Conservation (phyloP, 2,113 vertebrate species). For the Xiphorhynchus elegans region DNA sequence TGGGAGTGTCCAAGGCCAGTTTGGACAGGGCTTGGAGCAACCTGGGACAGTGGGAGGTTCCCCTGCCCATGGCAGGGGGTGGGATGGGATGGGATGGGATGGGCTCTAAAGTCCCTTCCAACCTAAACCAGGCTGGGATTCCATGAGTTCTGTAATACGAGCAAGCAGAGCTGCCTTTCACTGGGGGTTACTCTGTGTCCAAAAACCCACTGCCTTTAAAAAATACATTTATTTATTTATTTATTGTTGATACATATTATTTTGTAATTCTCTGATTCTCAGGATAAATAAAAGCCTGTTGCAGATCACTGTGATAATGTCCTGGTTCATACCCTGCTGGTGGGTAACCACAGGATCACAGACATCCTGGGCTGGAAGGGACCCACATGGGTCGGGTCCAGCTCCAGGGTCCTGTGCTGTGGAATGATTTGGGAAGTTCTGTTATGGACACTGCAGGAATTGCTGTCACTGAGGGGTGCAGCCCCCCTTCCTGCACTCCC, state of each 20-base stretch:
- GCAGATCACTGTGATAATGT: accelerated
- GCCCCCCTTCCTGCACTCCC: accelerated
- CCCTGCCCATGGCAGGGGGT: not conserved
- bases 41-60: too few species aligned
- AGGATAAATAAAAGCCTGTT: not conserved
- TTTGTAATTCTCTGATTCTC: not conserved
- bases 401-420: not conserved
- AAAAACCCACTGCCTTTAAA: not conserved
- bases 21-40: too few species aligned
- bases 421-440: not conserved
- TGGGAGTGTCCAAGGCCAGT: too few species aligned
- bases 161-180: not conserved
- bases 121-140: not conserved
- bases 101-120: not conserved
- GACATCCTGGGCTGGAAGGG: not conserved
- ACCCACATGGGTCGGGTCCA: not conserved
- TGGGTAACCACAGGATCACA: too few species aligned
- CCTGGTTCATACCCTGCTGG: accelerated
- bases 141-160: not conserved
- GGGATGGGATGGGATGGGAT: not conserved
- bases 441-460: not conserved
- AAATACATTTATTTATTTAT: not conserved
- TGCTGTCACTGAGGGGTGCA: not conserved
- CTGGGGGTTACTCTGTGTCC: not conserved
- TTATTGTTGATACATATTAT: not conserved